Percentiles rank a stretch among this genome's conserved stretches.
phyloP scores from a whole-genome alignment of 2,113 vertebrate species.

The Sinocyclocheilus rhinocerous region DNA sequence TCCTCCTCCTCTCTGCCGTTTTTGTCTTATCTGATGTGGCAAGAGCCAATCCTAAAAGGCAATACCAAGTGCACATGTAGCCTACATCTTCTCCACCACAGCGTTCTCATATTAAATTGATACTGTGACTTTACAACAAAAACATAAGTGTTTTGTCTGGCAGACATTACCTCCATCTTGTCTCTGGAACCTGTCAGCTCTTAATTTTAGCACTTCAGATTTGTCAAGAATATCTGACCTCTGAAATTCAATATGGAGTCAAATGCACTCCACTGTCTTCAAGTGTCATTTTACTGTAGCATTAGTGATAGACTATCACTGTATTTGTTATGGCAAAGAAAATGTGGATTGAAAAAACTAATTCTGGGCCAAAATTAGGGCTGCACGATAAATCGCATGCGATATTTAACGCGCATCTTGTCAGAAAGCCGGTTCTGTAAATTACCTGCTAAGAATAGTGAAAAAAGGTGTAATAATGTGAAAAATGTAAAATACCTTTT shows the following conservation, averaged over 20 bases:
- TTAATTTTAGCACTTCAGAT: slow-evolving; percentile 7
- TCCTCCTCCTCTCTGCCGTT: slow-evolving; percentile 48
- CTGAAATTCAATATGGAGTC: neutral
- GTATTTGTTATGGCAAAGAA: neutral
- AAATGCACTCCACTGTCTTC: neutral
- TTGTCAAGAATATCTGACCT: slow-evolving; percentile 13
- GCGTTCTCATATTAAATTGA: slow-evolving; percentile 15
- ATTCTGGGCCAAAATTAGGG: neutral
- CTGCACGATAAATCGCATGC: too few species aligned
- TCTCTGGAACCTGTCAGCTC: slow-evolving; percentile 31
- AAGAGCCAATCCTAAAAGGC: slow-evolving; percentile 53
- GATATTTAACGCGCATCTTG: too few species aligned
- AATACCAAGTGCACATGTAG: slow-evolving; percentile 36
- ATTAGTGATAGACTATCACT: neutral
- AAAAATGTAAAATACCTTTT: too few species aligned
- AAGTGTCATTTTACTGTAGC: neutral
- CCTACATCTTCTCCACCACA: slow-evolving; percentile 13
- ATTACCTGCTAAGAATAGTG: neutral
- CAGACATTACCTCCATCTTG: slow-evolving; percentile 30
- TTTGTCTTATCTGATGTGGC: slow-evolving; percentile 65
- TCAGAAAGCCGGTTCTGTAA: too few species aligned
- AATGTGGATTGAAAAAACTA: neutral
- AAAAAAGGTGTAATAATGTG: too few species aligned
- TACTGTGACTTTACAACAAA: slow-evolving; percentile 57
- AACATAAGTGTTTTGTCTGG: slow-evolving; percentile 53